A percentile compares a stretch with the other conserved stretches of the same genome.
Evolutionary conservation across 2,113 vertebrate genomes (phyloP).

Genomic region (Phylloscopus trochiloides): DNA sequence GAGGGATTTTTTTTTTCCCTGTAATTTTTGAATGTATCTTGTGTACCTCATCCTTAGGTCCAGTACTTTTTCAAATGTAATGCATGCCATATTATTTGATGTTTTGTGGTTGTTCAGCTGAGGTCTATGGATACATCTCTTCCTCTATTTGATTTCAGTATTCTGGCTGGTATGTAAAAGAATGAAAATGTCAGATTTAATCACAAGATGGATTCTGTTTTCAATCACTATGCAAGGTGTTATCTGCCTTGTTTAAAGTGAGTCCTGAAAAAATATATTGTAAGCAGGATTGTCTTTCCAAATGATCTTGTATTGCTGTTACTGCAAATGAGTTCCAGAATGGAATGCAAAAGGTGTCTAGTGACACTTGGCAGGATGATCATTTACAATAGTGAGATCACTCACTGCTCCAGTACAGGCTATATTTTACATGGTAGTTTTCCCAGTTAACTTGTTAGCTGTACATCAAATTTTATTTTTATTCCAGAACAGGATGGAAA

Average conservation of each 20-base stretch:
- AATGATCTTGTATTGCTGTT: background rate
- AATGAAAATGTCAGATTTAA: conserved; percentile 15
- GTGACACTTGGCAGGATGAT: background rate
- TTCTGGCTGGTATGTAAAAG: background rate
- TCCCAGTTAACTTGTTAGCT: background rate
- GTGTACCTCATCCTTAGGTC: background rate
- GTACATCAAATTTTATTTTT: background rate
- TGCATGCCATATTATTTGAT: background rate
- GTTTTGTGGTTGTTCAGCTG: background rate
- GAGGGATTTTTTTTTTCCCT: background rate
- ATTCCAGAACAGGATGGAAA: background rate
- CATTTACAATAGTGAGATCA: background rate
- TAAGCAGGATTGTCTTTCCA: background rate
- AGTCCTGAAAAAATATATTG: background rate
- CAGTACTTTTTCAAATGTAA: background rate
- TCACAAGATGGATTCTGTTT: background rate
- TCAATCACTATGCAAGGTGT: conserved; percentile 17
- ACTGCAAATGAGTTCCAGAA: background rate
- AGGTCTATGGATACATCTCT: background rate
- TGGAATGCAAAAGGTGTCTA: background rate
- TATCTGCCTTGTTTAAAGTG: conserved; percentile 4
- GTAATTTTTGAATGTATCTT: background rate
- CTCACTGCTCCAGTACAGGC: background rate
- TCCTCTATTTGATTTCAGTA: background rate
- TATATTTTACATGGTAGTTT: background rate